Percentiles rank a stretch among this genome's conserved stretches.
These are phyloP conservation scores for Eilema sororculum DNA, from an alignment of 2,888 invertebrate genomes.

Conservation along the genomic window DNA sequence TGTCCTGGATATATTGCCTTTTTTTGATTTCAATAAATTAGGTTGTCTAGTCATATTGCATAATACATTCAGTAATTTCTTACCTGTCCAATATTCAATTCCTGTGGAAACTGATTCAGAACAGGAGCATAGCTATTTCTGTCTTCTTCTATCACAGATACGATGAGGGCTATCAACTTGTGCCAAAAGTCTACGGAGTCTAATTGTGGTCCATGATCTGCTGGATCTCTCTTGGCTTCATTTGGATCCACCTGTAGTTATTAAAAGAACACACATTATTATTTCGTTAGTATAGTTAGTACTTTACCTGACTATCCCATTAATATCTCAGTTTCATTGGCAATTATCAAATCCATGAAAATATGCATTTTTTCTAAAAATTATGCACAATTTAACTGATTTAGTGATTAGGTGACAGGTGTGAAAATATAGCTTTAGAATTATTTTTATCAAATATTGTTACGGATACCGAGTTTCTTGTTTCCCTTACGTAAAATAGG, in stretches of 20 bases:
- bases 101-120: slow-evolving; percentile 99
- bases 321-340: no score
- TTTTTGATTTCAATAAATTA: no score
- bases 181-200: slow-evolving; percentile 99
- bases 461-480: no score
- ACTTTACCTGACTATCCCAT: no score
- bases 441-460: no score
- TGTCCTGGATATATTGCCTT: no score
- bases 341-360: no score
- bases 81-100: slow-evolving; percentile 98
- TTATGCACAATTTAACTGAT: no score
- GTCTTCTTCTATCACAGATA: slow-evolving; percentile 99
- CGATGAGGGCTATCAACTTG: slow-evolving; percentile 97
- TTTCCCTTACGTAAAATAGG: no score
- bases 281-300: neutral
- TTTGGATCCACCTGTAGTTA: slow-evolving; percentile 92
- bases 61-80: slow-evolving; percentile 9
- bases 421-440: no score
- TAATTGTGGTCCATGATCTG: slow-evolving; percentile 94
- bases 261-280: neutral
- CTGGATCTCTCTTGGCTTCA: slow-evolving; percentile 94
- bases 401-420: no score
- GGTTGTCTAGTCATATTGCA: neutral
- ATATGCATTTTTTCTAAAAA: no score
- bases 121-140: slow-evolving; percentile 99